Evolutionary conservation across 2,797 vertebrate species (phyloP).

Genomic region (Tangara arthus): DNA sequence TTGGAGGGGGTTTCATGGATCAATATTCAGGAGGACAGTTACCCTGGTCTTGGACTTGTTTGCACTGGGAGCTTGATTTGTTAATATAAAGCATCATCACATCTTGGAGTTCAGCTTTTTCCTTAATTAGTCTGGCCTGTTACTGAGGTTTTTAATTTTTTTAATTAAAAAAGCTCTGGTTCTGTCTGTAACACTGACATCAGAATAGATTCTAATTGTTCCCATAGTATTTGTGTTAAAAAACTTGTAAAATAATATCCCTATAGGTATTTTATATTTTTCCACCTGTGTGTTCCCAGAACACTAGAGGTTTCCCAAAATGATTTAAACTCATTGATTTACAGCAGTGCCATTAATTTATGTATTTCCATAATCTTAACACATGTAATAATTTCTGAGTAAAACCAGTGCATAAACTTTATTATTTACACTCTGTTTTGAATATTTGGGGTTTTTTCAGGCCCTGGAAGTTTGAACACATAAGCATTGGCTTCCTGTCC

Average conservation of each 20-base stretch:
- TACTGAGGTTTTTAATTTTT: background rate
- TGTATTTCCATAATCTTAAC: background rate
- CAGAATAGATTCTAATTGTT: background rate
- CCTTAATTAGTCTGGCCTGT: background rate
- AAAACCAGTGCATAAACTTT: background rate
- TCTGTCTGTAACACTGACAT: background rate
- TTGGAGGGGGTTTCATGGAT: background rate
- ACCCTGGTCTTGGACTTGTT: background rate
- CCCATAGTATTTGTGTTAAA: background rate
- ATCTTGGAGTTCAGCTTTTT: background rate
- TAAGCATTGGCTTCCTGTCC: constrained; percentile 92
- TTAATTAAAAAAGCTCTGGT: background rate
- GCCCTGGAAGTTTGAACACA: constrained; percentile 98
- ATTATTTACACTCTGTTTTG: background rate
- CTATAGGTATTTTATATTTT: background rate
- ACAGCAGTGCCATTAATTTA: background rate
- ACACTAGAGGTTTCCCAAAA: background rate
- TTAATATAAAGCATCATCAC: background rate
- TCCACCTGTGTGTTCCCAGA: background rate
- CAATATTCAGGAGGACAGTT: background rate
- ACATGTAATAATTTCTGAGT: background rate
- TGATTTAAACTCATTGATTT: background rate
- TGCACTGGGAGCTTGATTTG: background rate
- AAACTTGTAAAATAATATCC: background rate
- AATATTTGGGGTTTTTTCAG: constrained; percentile 61